Base-by-base conservation (phyloP, 2,113 vertebrate species). In the Bungarus multicinctus region DNA sequence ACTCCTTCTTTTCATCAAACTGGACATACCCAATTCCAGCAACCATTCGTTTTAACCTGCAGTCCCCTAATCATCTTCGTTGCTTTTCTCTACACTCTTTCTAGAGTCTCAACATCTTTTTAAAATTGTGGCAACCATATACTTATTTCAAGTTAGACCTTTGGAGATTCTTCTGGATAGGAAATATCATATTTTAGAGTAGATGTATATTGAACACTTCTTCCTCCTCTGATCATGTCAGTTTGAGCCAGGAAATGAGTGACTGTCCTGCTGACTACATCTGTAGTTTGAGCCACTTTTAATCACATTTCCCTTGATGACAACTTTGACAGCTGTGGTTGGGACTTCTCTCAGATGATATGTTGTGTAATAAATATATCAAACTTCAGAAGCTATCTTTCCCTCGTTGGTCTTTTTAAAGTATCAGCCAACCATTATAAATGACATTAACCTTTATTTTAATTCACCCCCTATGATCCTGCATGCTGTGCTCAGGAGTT, bases 401-500 rank as follows among this genome's bases (percentile, higher is more conserved):
- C 20, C 74, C 53, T 89, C 89, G 74, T 94, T 95, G 92, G 81
- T 94, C 94, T 90, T 96, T 96, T 95, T 92, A 94, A 92, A 96
- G 94, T 93, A 93, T 39, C 54, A 97, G 93, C 74, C 89, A 95
- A 55, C 94, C 92, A 85, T 97, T 93, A 97, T 97, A 95, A 95
- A 93, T 94, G 12, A 88, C 92, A 96, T 97, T 97, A 97, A 97
- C 95, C 94, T 97, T 97, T 96, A 93, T 96, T 97, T 96, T 95
- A 95, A 96, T 96, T 96, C 50, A 9, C 39, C 89, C 89, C 55
- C 16, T 23, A 91, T 69, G 74, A 47, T 94, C 34, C 25, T 92
- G 54, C 14, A 91, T 0, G 18, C 39, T 39, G 87, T 55, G 87
- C 91, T 95, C 90, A 93, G 86, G 88, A 95, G 90, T 93, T 95